Percentiles rank a stretch among this genome's conserved stretches.
Evolutionary conservation across 2,888 invertebrate species (phyloP).

Genomic region (Magallana nippona): DNA sequence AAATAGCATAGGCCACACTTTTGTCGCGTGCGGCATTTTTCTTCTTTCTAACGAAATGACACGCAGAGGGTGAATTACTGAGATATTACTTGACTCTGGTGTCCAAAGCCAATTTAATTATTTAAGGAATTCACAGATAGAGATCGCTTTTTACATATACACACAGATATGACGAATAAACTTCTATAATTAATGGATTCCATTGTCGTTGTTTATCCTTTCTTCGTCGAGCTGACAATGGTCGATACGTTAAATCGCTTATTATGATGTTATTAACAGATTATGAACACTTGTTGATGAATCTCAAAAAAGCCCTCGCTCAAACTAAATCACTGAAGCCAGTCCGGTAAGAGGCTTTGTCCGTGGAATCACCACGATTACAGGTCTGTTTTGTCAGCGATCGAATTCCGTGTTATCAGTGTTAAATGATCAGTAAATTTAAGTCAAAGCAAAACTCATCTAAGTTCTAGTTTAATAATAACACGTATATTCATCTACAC

Average conservation of each 20-base stretch:
- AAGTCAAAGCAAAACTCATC: too few relatives aligned
- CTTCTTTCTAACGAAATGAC: not conserved
- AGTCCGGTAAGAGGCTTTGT: too few relatives aligned
- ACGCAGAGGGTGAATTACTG: conserved; percentile 1
- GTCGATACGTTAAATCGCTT: not conserved
- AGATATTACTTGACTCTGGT: not conserved
- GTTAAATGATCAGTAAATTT: too few relatives aligned
- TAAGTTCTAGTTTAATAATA: too few relatives aligned
- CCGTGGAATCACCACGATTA: too few relatives aligned
- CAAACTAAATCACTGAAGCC: too few relatives aligned
- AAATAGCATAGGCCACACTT: not conserved
- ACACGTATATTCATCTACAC: too few relatives aligned
- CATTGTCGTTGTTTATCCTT: not conserved
- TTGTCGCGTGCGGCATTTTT: not conserved
- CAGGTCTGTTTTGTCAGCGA: too few relatives aligned
- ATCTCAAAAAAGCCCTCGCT: not conserved
- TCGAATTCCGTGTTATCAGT: too few relatives aligned
- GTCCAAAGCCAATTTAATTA: conserved; percentile 7
- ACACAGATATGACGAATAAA: too few relatives aligned
- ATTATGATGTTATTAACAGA: not conserved
- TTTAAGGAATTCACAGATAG: not conserved
- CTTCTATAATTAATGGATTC: not conserved
- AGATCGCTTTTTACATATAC: too few relatives aligned
- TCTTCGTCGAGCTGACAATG: not conserved
- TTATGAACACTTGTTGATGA: not conserved